These are phyloP conservation scores for Nephrotoma guestfalica DNA, from an alignment of 2,888 invertebrate genomes.

Conservation along the genomic window DNA sequence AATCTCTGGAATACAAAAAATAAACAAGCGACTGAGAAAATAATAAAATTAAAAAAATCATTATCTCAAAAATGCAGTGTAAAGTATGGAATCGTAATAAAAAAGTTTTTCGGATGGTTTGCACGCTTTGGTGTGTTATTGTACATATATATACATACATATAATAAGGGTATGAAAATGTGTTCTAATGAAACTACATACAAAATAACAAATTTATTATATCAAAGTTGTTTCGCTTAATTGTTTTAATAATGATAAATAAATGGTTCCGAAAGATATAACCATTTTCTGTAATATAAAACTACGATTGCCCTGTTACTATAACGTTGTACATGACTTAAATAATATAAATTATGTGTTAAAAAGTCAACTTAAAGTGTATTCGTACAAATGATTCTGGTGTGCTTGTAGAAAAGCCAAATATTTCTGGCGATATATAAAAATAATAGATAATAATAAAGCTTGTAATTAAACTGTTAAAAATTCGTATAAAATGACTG, in stretches of 20 bases:
- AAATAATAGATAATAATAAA: neutral
- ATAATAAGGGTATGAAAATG: neutral
- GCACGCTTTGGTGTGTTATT: neutral
- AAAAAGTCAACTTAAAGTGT: neutral
- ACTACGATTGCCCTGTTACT: neutral
- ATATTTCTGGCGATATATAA: neutral
- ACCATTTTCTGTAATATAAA: neutral
- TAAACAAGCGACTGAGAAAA: neutral
- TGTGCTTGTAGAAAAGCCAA: neutral
- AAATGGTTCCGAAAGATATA: neutral
- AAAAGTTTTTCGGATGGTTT: neutral
- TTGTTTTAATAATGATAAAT: slow-evolving; percentile 1
- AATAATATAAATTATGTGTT: neutral
- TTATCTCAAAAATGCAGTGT: neutral
- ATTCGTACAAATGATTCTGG: neutral
- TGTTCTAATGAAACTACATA: neutral
- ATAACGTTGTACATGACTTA: neutral
- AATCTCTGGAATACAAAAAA: neutral
- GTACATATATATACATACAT: neutral
- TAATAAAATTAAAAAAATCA: neutral
- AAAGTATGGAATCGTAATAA: neutral
- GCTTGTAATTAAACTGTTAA: neutral
- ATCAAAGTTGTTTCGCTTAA: neutral
- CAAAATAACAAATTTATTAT: neutral
- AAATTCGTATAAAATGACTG: neutral